A percentile compares a stretch with the other conserved stretches of the same genome.
Evolutionary conservation across 2,797 vertebrate species (phyloP).

Genomic region (Leuciscus waleckii): DNA sequence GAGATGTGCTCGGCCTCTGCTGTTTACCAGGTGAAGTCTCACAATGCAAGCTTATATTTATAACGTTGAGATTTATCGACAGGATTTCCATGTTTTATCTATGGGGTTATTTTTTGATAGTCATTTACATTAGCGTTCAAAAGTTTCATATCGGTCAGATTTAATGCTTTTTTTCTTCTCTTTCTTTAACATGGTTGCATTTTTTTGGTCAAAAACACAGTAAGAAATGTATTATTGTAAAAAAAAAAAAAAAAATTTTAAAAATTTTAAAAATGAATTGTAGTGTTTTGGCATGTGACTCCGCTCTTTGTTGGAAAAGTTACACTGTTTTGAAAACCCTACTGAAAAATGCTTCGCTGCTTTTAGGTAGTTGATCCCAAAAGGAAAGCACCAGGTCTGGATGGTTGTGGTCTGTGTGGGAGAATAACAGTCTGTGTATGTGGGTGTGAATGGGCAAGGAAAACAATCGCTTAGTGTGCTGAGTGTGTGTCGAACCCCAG

Average conservation of each 20-base stretch:
- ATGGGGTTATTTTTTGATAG: background rate
- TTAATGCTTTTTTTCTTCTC: background rate
- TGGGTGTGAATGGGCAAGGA: slow-evolving; percentile 30
- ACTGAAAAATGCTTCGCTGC: background rate
- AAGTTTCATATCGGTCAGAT: background rate
- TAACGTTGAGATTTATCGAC: background rate
- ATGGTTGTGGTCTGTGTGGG: background rate
- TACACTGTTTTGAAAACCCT: slow-evolving; percentile 6
- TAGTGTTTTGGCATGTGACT: background rate
- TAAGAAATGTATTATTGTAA: background rate
- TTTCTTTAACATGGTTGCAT: background rate
- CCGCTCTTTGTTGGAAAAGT: background rate
- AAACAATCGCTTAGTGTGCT: slow-evolving; percentile 61
- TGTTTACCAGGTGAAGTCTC: slow-evolving; percentile 79
- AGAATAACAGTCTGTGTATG: background rate
- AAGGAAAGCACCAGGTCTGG: slow-evolving; percentile 4
- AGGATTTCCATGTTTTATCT: background rate
- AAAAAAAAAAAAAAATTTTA: too few species aligned
- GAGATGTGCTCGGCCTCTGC: slow-evolving; percentile 79
- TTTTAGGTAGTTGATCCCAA: slow-evolving; percentile 12
- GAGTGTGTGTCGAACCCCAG: slow-evolving; percentile 17
- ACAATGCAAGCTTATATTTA: background rate
- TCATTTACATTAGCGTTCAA: background rate
- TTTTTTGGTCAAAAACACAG: background rate
- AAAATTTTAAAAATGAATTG: too few species aligned